phyloP scores from a whole-genome alignment of 1,140 invertebrate genomes.

The Tenebrio molitor region DNA sequence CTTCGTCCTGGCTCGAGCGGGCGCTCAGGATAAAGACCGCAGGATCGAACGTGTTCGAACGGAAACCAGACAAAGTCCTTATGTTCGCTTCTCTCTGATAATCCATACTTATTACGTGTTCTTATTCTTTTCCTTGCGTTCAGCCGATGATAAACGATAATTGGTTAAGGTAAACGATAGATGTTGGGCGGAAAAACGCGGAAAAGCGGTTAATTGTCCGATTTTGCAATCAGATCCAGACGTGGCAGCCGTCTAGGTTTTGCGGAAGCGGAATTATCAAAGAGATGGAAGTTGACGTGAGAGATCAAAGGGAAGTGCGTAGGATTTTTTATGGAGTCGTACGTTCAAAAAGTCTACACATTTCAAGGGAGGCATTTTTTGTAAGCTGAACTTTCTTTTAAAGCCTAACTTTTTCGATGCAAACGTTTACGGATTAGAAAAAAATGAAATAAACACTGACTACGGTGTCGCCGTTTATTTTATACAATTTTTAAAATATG shows the following conservation, averaged over 20 bases:
- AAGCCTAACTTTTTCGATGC: too few relatives aligned
- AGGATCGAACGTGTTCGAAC: constrained; percentile 28
- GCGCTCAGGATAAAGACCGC: constrained; percentile 37
- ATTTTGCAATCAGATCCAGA: constrained; percentile 42
- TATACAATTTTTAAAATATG: too few relatives aligned
- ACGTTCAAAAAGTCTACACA: too few relatives aligned
- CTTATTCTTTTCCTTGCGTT: constrained; percentile 63
- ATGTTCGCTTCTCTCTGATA: constrained; percentile 62
- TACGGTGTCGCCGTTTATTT: too few relatives aligned
- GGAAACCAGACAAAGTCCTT: constrained; percentile 53
- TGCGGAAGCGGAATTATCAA: too few relatives aligned
- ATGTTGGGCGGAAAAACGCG: constrained; percentile 49
- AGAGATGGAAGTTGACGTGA: too few relatives aligned
- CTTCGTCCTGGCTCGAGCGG: constrained; percentile 35
- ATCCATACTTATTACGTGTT: constrained; percentile 66
- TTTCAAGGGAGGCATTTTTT: too few relatives aligned
- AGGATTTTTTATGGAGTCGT: too few relatives aligned
- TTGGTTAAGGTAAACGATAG: constrained; percentile 62
- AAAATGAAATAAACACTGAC: too few relatives aligned
- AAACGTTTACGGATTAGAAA: too few relatives aligned
- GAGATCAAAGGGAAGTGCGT: too few relatives aligned
- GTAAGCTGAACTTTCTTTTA: too few relatives aligned
- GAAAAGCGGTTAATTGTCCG: constrained; percentile 40
- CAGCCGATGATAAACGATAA: constrained; percentile 63
- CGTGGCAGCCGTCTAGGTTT: background rate